Evolutionary conservation across 2,797 vertebrate genomes (phyloP), one percentile per base, ranked within the genome.

Genomic region (Sebastes trivittatus): DNA sequence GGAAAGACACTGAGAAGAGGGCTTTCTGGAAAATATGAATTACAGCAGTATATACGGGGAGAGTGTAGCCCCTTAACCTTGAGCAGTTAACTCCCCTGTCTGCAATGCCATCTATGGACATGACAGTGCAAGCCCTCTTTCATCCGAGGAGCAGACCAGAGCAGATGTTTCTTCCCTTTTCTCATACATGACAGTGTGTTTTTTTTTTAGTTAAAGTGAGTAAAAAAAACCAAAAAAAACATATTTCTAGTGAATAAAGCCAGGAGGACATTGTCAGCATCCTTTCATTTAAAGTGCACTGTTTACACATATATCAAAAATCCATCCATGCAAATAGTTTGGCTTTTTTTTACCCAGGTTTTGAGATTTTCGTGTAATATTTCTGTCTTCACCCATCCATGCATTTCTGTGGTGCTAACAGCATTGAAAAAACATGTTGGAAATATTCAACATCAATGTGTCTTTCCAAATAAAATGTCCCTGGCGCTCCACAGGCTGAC

Each of bases 21-120:
- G 78, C 77, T 87, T 87, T 90, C 55, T 89, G 87, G 89, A 85
- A 88, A 88, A 91, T 88, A 88, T 91, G 87, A 92, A 79, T 92
- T 92, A 90, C 80, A 71, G 79, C 86, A 87, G 81, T 75, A 84
- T 69, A 80, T 38, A 38, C 22, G 36, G 58, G 74, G 70, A 88
- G 78, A 81, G 81, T 20, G 46, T 32, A 86, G 83, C 71, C 83
- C 84, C 85, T 82, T 92, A 91, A 92, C 90, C 87, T 85, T 78
- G 80, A 87, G 83, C 77, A 42, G 87, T 82, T 89, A 84, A 88
- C 88, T 89, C 84, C 79, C 80, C 79, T 86, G 85, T 85, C 84
- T 89, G 82, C 61, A 84, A 83, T 76, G 88, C 87, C 89, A 88
- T 89, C 89, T 85, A 92, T 72, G 86, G 92, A 91, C 90, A 92